Evolutionary conservation across 2,888 invertebrate species (phyloP), one percentile per base, ranked within the genome.

Genomic region (Platypus cylindrus): DNA sequence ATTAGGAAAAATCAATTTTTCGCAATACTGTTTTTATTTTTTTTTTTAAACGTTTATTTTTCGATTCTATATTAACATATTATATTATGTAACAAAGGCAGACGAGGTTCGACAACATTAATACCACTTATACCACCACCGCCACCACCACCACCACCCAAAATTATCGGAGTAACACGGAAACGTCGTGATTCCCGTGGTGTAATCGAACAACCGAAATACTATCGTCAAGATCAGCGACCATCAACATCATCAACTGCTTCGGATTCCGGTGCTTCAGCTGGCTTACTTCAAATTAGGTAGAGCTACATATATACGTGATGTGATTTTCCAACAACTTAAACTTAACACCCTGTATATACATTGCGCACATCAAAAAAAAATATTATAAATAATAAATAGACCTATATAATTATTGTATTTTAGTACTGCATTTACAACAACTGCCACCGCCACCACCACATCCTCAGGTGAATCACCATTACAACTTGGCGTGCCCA

Each of bases 171-270:
- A 1, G 73, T 73, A 11, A 67, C 74, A 41, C 70, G 70, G 49
- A 78, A 78, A 49, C 63, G 70, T 25, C 60, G 70, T 15, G 71
- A 71, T 44, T 71, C 72, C 1, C 53, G 34, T 5, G 35, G 38
- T 3, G 36, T 36, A 36, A 32, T 37, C 8, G 37, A 38, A 5
- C 12, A 40, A 5, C 34, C 43, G 5, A 62, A 67, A 37, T 74
- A 56, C 65, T 75, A 67, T 30, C 45, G 60, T 58, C 72, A 69
- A 56, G 76, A 77, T 50, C 77, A 78, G 55, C 65, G 78, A 44
- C 77, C 78, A 5, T 76, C 76, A 30, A 77, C 77, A 15, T 78
- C 77, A 22, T 77, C 76, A n/a, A 77, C 81, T 15, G 72, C 72
- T 8, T 79, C 78, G 14, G 79, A 81, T 59, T 76, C 78, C 7